These are phyloP conservation scores for Megaceryle maxima DNA, from an alignment of 2,113 vertebrate species.

Conservation along the genomic window DNA sequence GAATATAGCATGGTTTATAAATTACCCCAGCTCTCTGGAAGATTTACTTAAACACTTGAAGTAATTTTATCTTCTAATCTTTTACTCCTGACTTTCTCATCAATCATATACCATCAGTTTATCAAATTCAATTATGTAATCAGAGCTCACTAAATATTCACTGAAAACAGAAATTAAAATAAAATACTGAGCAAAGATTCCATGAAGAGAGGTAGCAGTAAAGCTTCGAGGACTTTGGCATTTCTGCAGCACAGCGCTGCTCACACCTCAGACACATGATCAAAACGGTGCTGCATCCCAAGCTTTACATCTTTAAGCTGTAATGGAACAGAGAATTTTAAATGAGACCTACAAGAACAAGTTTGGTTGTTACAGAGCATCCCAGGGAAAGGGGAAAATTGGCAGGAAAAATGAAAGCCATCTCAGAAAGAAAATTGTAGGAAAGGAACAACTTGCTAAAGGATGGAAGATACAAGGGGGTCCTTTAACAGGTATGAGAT, in stretches of 20 bases:
- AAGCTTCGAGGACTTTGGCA: neutral
- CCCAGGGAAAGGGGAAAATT: neutral
- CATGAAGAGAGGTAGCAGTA: neutral
- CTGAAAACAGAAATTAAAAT: constrained; percentile 44
- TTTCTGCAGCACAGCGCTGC: neutral
- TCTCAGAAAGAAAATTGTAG: neutral
- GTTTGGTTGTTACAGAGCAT: neutral
- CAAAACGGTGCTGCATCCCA: neutral
- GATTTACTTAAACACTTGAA: constrained; percentile 55
- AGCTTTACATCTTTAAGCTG: neutral
- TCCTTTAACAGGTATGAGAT: neutral
- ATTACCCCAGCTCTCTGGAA: constrained; percentile 38
- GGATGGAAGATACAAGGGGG: neutral
- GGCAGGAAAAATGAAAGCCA: neutral
- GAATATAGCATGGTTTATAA: constrained; percentile 41
- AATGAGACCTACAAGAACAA: neutral
- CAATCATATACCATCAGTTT: constrained; percentile 42
- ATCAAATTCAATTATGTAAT: constrained; percentile 63
- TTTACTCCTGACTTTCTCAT: constrained; percentile 50
- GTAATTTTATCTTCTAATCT: constrained; percentile 45
- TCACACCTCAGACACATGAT: neutral
- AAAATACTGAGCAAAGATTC: constrained; percentile 2
- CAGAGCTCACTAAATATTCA: constrained; percentile 46
- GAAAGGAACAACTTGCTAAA: neutral
- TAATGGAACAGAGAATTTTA: neutral